Percentiles rank a stretch among this genome's conserved stretches.
Conservation (phyloP, 1,140 invertebrate species). For the Onthophagus taurus region DNA sequence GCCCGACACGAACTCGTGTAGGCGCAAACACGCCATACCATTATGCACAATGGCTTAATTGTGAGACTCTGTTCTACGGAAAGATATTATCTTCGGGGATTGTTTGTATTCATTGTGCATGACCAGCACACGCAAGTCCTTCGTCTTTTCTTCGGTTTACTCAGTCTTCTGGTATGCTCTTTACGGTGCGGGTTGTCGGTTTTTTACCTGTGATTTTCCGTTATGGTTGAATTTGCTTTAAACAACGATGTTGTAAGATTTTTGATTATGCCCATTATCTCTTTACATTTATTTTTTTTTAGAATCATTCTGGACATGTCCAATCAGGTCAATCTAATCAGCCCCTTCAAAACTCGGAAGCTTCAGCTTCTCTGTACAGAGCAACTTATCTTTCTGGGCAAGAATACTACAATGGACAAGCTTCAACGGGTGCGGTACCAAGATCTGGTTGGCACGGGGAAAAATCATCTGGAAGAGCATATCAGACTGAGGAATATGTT, state of each 20-base stretch:
- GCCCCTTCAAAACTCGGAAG: conserved; percentile 18
- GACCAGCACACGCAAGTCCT: conserved; percentile 22
- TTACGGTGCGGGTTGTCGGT: conserved; percentile 17
- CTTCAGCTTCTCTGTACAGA: conserved; percentile 25
- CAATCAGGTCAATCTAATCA: conserved; percentile 22
- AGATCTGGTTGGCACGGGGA: conserved; percentile 25
- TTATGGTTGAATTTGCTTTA: conserved; percentile 33
- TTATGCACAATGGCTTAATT: conserved; percentile 12
- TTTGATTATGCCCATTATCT: background rate
- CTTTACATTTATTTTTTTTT: conserved; percentile 18
- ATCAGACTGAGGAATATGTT: conserved; percentile 26
- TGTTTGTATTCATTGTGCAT: conserved; percentile 27
- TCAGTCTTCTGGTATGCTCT: background rate
- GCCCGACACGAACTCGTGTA: background rate
- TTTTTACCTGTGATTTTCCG: conserved; percentile 20
- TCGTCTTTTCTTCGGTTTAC: conserved; percentile 11
- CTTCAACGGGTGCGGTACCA: conserved; percentile 29
- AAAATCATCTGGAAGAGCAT: conserved; percentile 15
- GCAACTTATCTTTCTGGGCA: conserved; percentile 27
- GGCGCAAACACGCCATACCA: no score
- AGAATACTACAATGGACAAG: conserved; percentile 29
- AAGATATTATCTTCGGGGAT: conserved; percentile 26
- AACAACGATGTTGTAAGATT: conserved; percentile 21
- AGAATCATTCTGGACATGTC: conserved; percentile 29
- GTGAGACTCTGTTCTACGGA: conserved; percentile 21